These are phyloP conservation scores for Papilio elwesi DNA, from an alignment of 2,888 invertebrate species.

Conservation along the genomic window DNA sequence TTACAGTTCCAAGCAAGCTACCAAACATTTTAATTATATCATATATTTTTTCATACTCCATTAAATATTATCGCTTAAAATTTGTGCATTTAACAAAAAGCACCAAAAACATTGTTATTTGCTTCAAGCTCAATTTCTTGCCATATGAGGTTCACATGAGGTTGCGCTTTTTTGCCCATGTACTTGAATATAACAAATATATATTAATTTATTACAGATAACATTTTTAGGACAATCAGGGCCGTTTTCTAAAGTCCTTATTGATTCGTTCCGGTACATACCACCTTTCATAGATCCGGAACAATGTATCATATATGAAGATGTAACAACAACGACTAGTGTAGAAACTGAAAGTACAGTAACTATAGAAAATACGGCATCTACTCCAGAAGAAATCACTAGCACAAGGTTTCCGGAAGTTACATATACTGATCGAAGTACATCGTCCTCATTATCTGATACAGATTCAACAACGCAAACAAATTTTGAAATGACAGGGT, in stretches of 20 bases:
- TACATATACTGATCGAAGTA: constrained; percentile 12
- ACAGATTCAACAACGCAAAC: constrained; percentile 22
- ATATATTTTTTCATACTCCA: too few species aligned
- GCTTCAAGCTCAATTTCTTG: too few species aligned
- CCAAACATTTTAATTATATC: background rate
- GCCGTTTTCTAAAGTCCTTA: constrained; percentile 39
- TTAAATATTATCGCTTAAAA: too few species aligned
- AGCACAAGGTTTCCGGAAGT: constrained; percentile 15
- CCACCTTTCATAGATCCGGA: constrained; percentile 41
- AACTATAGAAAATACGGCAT: background rate
- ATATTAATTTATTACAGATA: constrained; percentile 43
- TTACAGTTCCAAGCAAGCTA: background rate
- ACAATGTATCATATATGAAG: constrained; percentile 33
- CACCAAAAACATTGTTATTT: too few species aligned
- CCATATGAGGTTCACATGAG: too few species aligned
- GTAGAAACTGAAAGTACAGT: constrained; percentile 20
- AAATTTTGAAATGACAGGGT: constrained; percentile 21
- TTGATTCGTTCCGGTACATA: constrained; percentile 48
- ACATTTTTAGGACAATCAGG: constrained; percentile 44
- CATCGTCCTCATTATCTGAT: background rate
- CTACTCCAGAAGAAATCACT: background rate
- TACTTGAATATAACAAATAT: too few species aligned
- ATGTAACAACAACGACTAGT: constrained; percentile 10
- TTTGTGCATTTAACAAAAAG: too few species aligned
- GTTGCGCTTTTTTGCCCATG: too few species aligned